Evolutionary conservation across 1,140 invertebrate species (phyloP), one percentile per base, ranked within the genome.

Genomic region (Drosophila mojavensis): DNA sequence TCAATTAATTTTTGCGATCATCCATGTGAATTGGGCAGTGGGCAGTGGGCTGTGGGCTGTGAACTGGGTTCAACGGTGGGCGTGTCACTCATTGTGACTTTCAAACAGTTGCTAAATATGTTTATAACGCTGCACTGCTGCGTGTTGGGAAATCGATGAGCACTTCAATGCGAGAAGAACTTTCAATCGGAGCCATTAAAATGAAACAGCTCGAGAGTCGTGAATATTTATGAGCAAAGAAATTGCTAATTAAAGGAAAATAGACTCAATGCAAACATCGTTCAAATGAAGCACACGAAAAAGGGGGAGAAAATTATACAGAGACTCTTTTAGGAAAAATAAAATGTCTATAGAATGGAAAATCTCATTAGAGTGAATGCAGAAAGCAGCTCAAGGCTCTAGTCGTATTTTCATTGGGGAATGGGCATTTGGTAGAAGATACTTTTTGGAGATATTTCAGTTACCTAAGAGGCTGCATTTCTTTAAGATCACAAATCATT

Each of bases 1-100:
- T 74, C 71, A 69, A 74, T 74, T 74, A 69, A 74, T 74, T 74
- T 58, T 61, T 64, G 60, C 50, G 41, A 55, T 56, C 66, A 68
- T 68, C 47, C 56, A 68, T 53, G 48, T 68, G 66, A 69, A 61
- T 53, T 54, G 10, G 36, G 10, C 36, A 4, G 48, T 62, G 39
- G 56, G 24, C 65, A 0, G 10, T 13, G 11, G 11, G 13, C 41
- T 24, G 48, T 62, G 39, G 56, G 24, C 65, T 6, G 10, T 13
- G 11, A 5, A 10, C 41, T 5, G 10, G 41, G 39, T 0, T 11
- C 10, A 4, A 10, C 10, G 39, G 65, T 51, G 61, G 13, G 43
- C 7, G 11, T 24, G 4, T 6, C 33, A 9, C 33, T 33, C 20
- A 50, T 50, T 50, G 10, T 5, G 47, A 24, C 24, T 24, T 3